A percentile compares a stretch with the other conserved stretches of the same genome.
phyloP scores from a whole-genome alignment of 2,113 vertebrate genomes.

The Myotis yumanensis region DNA sequence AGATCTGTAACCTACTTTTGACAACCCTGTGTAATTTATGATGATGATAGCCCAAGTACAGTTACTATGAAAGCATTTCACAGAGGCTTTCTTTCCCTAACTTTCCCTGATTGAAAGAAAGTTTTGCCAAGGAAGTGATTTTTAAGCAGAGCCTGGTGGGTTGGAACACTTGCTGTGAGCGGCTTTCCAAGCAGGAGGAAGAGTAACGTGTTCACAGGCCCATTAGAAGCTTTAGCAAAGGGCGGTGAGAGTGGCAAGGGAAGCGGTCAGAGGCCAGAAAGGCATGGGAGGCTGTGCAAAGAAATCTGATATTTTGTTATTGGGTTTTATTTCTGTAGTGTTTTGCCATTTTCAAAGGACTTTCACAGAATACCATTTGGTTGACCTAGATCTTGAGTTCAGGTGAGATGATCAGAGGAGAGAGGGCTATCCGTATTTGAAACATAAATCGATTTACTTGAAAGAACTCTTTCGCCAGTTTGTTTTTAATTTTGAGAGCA shows the following conservation, averaged over 20 bases:
- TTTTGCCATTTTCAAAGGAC: not conserved
- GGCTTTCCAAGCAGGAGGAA: not conserved
- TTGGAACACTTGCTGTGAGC: not conserved
- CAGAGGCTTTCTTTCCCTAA: not conserved
- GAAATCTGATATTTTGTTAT: not conserved
- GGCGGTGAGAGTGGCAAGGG: no score
- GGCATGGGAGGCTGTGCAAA: not conserved
- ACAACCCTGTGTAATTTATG: not conserved
- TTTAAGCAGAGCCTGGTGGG: not conserved
- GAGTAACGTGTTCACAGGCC: not conserved
- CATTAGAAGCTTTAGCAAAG: rapidly evolving
- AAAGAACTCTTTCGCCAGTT: not conserved
- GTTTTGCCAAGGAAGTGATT: not conserved
- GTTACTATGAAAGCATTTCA: not conserved
- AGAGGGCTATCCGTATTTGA: not conserved
- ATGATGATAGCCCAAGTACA: not conserved
- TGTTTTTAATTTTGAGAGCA: not conserved
- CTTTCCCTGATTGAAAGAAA: not conserved
- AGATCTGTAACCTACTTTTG: not conserved
- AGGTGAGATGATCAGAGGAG: not conserved
- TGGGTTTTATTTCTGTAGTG: not conserved
- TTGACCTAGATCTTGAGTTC: not conserved
- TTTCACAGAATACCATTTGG: not conserved
- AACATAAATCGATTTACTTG: not conserved
- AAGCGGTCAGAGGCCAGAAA: not conserved